Evolutionary conservation across 2,797 vertebrate species (phyloP).

Genomic region (Apogon hyalosoma): DNA sequence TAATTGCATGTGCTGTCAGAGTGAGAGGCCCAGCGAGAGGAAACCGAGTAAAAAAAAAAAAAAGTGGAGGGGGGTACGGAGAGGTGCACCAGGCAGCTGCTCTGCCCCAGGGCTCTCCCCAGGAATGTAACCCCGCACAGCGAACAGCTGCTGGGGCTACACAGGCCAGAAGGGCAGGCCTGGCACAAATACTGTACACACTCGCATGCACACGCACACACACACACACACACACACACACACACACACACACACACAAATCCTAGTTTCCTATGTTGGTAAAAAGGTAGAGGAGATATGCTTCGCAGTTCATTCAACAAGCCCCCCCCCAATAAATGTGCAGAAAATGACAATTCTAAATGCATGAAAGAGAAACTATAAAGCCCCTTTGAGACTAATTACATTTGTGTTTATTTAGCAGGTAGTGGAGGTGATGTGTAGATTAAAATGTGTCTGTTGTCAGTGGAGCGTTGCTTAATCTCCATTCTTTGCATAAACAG

Average conservation of each 20-base stretch:
- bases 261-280: slow-evolving; percentile 6
- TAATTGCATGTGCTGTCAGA: slow-evolving; percentile 76
- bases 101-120: slow-evolving; percentile 81
- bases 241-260: neutral
- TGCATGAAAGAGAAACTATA: slow-evolving; percentile 24
- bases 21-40: slow-evolving; percentile 67
- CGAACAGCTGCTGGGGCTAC: slow-evolving; percentile 77
- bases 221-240: neutral
- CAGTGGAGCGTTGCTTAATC: slow-evolving; percentile 35
- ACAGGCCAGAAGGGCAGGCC: slow-evolving; percentile 67
- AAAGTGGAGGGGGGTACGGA: slow-evolving; percentile 24
- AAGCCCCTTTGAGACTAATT: slow-evolving; percentile 48
- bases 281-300: neutral
- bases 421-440: slow-evolving; percentile 37
- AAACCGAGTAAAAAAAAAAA: slow-evolving; percentile 34
- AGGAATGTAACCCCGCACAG: slow-evolving; percentile 77
- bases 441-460: slow-evolving; percentile 48
- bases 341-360: slow-evolving; percentile 29
- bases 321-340: slow-evolving; percentile 12
- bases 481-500: slow-evolving; percentile 37
- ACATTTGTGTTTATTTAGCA: slow-evolving; percentile 59
- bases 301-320: slow-evolving; percentile 4
- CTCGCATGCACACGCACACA: slow-evolving; percentile 15
- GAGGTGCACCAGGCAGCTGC: slow-evolving; percentile 79
- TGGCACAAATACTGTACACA: slow-evolving; percentile 56